Conservation (phyloP, 2,888 invertebrate species). For the Acanthosepion pharaonis region DNA sequence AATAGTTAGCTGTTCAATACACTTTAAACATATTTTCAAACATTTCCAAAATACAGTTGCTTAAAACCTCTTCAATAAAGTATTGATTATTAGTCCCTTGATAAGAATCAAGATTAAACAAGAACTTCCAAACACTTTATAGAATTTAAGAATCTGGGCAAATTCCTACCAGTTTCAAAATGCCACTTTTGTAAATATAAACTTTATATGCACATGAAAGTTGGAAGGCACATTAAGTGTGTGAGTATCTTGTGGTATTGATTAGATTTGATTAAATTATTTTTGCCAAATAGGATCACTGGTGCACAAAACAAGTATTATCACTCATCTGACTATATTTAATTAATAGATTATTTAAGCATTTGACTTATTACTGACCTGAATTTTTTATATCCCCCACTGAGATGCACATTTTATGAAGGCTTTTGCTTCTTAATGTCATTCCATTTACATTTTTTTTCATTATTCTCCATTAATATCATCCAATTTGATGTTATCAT, state of each 20-base stretch:
- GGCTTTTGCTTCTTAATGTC: slow-evolving; percentile 1
- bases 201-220: neutral
- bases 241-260: neutral
- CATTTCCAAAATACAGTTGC: too few species aligned
- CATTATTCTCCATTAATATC: neutral
- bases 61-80: neutral
- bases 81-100: too few species aligned
- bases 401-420: neutral
- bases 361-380: slow-evolving; percentile 17
- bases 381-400: neutral
- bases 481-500: neutral
- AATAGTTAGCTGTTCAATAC: too few species aligned
- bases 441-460: neutral
- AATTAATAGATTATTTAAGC: slow-evolving; percentile 11
- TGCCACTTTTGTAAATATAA: neutral
- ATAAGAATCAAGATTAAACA: too few species aligned
- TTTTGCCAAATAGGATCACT: neutral
- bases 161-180: too few species aligned
- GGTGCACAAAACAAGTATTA: slow-evolving; percentile 33
- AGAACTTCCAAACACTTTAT: too few species aligned
- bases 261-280: neutral
- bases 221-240: neutral
- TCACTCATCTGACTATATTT: neutral
- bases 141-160: too few species aligned
- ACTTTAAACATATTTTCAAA: too few species aligned